Evolutionary conservation across 2,888 invertebrate genomes (phyloP), one percentile per base, ranked within the genome.

Genomic region (Colostygia pectinataria): DNA sequence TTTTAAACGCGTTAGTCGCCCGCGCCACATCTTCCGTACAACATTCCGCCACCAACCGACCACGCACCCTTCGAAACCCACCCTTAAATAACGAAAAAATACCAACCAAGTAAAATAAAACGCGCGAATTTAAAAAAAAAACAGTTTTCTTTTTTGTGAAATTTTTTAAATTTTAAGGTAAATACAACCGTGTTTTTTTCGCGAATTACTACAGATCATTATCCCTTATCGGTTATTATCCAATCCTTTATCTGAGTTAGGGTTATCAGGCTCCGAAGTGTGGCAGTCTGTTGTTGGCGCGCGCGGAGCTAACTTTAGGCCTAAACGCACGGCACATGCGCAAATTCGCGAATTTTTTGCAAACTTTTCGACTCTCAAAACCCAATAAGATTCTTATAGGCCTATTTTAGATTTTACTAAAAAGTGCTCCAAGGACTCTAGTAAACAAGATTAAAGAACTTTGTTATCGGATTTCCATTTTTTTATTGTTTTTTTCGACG

Each of bases 351-450:
- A 87, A 85, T 69, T 62, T 71, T 87, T 84, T 73, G 88, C 88
- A 80, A 77, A 74, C 63, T 63, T 77, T 53, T 46, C 58, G 55
- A 38, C 59, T 55, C 52, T 63, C 65, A 59, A 66, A 65, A 60
- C 68, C 86, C 76, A 82, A 86, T 85, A 88, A 88, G 85, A 89
- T 82, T 88, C 85, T 74, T 86, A 78, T 89, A 89, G 88, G 88
- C 88, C 88, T 84, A 87, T 84, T 85, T 83, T 74, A 68, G 70
- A 63, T 59, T 68, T 61, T 57, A 36, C 45, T 54, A 33, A 52
- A 70, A 66, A 60, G 43, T 54, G 57, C 43, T 54, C 59, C n/a
- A 27, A 53, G 68, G 70, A 66, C 65, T 46, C 18, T 60, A 31
- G 34, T 68, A 63, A 73, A 63, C 70, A 47, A 24, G 66, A 68